Percentiles rank a stretch among this genome's conserved stretches.
Evolutionary conservation across 2,888 invertebrate species (phyloP).

Genomic region (Habroteleia sp.): DNA sequence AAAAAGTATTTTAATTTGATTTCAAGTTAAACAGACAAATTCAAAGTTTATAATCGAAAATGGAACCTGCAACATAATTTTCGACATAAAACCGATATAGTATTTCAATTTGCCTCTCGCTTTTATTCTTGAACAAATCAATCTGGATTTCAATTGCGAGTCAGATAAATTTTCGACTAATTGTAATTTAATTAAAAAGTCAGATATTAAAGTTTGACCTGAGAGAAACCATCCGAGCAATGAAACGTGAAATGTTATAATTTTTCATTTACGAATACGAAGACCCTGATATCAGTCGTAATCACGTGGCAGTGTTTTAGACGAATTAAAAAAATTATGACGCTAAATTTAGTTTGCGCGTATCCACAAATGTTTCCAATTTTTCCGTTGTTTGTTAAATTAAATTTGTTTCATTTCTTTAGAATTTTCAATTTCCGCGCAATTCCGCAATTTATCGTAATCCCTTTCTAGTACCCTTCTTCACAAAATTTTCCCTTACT

Average conservation of each 20-base stretch:
- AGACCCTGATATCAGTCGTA: no score
- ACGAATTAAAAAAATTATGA: no score
- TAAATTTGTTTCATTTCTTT: no score
- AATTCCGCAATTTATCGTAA: background rate
- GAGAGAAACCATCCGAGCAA: background rate
- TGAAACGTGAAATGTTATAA: slow-evolving; percentile 4
- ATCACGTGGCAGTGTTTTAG: no score
- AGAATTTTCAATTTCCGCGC: background rate
- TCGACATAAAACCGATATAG: no score
- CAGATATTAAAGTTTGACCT: slow-evolving; percentile 8
- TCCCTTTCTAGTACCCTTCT: slow-evolving; percentile 6
- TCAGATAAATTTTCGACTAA: slow-evolving; percentile 21
- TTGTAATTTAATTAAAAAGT: slow-evolving; percentile 42
- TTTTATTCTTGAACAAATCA: slow-evolving; percentile 26
- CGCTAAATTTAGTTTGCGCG: no score
- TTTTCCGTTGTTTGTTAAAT: background rate
- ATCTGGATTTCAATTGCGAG: slow-evolving; percentile 18
- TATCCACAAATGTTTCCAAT: no score
- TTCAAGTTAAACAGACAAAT: no score
- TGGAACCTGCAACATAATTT: no score
- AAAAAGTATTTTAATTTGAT: no score
- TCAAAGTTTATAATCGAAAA: no score
- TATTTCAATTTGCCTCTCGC: no score
- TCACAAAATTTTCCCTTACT: slow-evolving; percentile 7
- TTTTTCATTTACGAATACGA: slow-evolving; percentile 8